Evolutionary conservation across 1,140 invertebrate genomes (phyloP), one percentile per base, ranked within the genome.

Genomic region (Popillia japonica): DNA sequence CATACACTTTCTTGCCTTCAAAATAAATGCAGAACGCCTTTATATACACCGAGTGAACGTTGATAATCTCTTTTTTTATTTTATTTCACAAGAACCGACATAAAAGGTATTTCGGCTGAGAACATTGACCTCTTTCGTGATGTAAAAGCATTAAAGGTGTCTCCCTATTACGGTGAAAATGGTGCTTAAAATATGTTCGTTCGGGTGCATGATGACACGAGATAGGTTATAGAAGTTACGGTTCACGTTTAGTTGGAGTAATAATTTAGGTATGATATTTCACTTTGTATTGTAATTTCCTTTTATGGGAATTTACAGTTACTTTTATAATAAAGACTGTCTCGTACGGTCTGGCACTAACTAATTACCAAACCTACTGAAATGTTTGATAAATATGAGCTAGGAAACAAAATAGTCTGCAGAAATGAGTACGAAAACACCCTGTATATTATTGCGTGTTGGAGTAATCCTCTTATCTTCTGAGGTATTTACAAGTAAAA

Each of bases 111-210:
- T 55, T 55, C 48, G 14, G 6, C 14, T 6, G 11, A 55, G 48
- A 55, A 55, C 48, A 55, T 55, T 55, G 11, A 55, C 48, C 48
- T 55, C 17, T 55, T 55, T 17, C 48, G 48, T 55, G 48, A 17
- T 55, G 17, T 55, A 55, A 55, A 55, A 55, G n/a, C 48, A 55
- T 55, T 34, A 34, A 34, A 17, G 48, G 48, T 7, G 48, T 55
- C 48, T 55, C 48, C 48, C 48, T n/a, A 55, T 55, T 55, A 55
- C 48, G 48, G 48, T 55, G 48, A 55, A 55, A 55, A 55, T 17
- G 48, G 17, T 17, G 11, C 48, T 17, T 55, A 55, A 55, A 55
- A 55, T 55, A 55, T 55, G 14, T 55, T 55, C 48, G 48, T 55
- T 55, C 48, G 17, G 6, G 48, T 55, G 17, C 6, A 55, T 55